Base-by-base conservation (phyloP, 2,888 invertebrate genomes). In the Ennomos fuscantarius region DNA sequence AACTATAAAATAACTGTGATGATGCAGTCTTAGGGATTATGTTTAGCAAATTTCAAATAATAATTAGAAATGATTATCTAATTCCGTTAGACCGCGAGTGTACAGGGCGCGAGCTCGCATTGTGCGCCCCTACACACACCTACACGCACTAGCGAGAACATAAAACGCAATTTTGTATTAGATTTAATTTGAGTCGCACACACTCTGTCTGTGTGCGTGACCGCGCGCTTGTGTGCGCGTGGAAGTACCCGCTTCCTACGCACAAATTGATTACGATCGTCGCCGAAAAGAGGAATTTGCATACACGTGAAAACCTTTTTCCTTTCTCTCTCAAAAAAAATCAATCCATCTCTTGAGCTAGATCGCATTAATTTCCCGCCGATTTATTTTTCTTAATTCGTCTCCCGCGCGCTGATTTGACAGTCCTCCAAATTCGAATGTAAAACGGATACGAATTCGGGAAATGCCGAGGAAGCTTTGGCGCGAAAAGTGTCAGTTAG, bases 101-200 rank as follows among this genome's bases (percentile, higher is more conserved):
- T 91, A 90, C 89, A 53, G 62, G 66, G 70, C 81, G 82, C 82
- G 82, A 82, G 81, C 77, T 88, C 86, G 82, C 83, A 89, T 87
- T 89, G 90, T 89, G 78, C 82, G 74, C 84, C 84, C 77, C 82
- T 78, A 84, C 87, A 84, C 89, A 89, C 90, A 88, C 89, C 79
- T 76, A 79, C 83, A 82, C 84, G 78, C 82, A 84, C 87, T 85
- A 87, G 84, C 86, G 82, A 72, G 84, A 89, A 89, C 89, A 89
- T 90, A 90, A 91, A 90, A 92, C 91, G 92, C 90, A 91, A 91
- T 91, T 92, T 91, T 90, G 91, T 92, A 91, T 91, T 91, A 92
- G 92, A 92, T 91, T 91, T 91, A 92, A 92, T 92, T 91, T 90
- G 91, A 82, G 79, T 78, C 81, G 75, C 78, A 79, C 82, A 76